Percentiles rank a stretch among this genome's conserved stretches.
phyloP scores from a whole-genome alignment of 2,888 invertebrate genomes.

The Heliothis peltigera region DNA sequence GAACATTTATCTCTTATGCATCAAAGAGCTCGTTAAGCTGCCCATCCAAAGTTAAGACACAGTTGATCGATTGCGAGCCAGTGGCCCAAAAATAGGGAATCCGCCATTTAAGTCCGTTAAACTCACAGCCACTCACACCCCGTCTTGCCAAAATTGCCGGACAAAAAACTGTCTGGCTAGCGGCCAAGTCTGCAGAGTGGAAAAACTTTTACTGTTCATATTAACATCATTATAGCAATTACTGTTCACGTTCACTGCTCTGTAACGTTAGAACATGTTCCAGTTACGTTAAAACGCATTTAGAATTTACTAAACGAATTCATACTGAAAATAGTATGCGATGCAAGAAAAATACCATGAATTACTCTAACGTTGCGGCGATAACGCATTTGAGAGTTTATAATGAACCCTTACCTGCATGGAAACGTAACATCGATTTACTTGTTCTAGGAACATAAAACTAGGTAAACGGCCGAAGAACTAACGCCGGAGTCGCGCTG shows the following conservation, averaged over 20 bases:
- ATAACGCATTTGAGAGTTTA: no score
- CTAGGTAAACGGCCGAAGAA: slow-evolving; percentile 1
- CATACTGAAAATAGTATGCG: background rate
- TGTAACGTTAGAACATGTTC: slow-evolving; percentile 19
- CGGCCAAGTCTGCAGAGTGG: slow-evolving; percentile 43
- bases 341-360: background rate
- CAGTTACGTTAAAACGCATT: background rate
- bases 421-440: background rate
- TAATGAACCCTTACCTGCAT: no score
- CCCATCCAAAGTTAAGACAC: slow-evolving; percentile 48
- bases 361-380: background rate
- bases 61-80: slow-evolving; percentile 49
- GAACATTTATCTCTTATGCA: slow-evolving; percentile 47
- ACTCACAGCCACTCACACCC: slow-evolving; percentile 34
- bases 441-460: slow-evolving; percentile 1
- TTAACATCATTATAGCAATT: slow-evolving; percentile 51
- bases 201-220: slow-evolving; percentile 51
- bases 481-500: background rate
- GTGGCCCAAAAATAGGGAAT: slow-evolving; percentile 39
- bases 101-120: slow-evolving; percentile 35
- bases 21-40: slow-evolving; percentile 50
- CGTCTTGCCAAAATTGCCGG: slow-evolving; percentile 39
- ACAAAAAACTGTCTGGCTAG: slow-evolving; percentile 38
- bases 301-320: background rate
- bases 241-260: slow-evolving; percentile 31